Conservation (phyloP, 2,888 invertebrate species). For the Odontomyia ornata region DNA sequence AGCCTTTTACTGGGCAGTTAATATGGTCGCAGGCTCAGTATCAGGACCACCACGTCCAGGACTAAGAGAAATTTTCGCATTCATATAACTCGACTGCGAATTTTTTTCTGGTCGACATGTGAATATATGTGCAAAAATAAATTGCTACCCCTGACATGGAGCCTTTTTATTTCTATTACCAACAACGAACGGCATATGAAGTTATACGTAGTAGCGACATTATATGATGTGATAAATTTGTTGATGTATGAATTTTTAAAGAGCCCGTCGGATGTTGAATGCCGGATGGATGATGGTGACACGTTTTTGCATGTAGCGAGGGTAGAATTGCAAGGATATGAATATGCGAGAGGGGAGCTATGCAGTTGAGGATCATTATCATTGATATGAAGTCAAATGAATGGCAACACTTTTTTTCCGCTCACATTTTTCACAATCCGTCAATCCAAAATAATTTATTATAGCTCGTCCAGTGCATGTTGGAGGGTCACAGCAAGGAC, state of each 20-base stretch:
- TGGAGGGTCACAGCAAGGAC: neutral
- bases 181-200: neutral
- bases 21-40: neutral
- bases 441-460: slow-evolving; percentile 17
- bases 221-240: slow-evolving; percentile 9
- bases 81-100: neutral
- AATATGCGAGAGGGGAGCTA: neutral
- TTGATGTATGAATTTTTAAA: slow-evolving; percentile 22
- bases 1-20: neutral
- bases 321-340: neutral
- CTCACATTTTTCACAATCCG: neutral
- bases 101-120: neutral
- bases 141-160: neutral
- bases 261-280: slow-evolving; percentile 7
- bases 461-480: neutral
- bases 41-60: neutral
- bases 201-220: slow-evolving; percentile 13
- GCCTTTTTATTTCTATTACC: slow-evolving; percentile 10
- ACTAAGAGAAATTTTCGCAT: neutral
- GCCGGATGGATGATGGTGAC: slow-evolving; percentile 4
- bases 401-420: neutral
- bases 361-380: neutral
- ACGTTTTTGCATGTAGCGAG: neutral
- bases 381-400: slow-evolving; percentile 1
- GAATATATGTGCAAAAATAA: neutral